Evolutionary conservation across 2,888 invertebrate species (phyloP).

Genomic region (Unio delphinus): DNA sequence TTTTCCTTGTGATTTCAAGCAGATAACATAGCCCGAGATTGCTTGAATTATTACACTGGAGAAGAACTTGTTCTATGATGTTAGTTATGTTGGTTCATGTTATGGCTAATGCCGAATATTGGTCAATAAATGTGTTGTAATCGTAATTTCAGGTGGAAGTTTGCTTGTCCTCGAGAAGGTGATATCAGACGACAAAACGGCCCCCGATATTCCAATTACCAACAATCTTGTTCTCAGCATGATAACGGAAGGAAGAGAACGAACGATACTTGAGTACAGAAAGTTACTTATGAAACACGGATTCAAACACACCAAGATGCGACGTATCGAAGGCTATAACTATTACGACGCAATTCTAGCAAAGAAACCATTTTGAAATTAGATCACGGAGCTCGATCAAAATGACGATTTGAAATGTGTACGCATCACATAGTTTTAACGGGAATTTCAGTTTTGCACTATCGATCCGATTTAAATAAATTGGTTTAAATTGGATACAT

Average conservation of each 20-base stretch:
- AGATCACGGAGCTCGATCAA: too few species aligned
- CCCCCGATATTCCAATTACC: conserved; percentile 42
- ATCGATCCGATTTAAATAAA: too few species aligned
- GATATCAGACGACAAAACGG: conserved; percentile 46
- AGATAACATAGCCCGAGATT: too few species aligned
- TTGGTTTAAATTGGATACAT: too few species aligned
- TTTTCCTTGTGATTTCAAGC: too few species aligned
- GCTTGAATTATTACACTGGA: too few species aligned
- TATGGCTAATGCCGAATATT: too few species aligned
- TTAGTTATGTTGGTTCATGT: too few species aligned
- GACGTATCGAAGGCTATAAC: conserved; percentile 33
- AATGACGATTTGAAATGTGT: too few species aligned
- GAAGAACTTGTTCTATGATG: too few species aligned
- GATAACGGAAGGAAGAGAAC: conserved; percentile 47
- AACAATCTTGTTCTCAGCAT: conserved; percentile 51
- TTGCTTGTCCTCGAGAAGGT: conserved; percentile 53
- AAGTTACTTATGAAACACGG: conserved; percentile 47
- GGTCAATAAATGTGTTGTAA: not conserved
- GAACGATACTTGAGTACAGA: conserved; percentile 48
- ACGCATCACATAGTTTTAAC: too few species aligned
- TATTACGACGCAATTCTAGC: conserved; percentile 50
- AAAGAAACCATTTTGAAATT: conserved; percentile 40
- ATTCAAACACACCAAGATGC: conserved; percentile 40
- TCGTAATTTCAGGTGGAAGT: conserved; percentile 45
- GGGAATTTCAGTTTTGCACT: too few species aligned